phyloP scores from a whole-genome alignment of 2,113 vertebrate genomes.

The Ariopsis seemanni region DNA sequence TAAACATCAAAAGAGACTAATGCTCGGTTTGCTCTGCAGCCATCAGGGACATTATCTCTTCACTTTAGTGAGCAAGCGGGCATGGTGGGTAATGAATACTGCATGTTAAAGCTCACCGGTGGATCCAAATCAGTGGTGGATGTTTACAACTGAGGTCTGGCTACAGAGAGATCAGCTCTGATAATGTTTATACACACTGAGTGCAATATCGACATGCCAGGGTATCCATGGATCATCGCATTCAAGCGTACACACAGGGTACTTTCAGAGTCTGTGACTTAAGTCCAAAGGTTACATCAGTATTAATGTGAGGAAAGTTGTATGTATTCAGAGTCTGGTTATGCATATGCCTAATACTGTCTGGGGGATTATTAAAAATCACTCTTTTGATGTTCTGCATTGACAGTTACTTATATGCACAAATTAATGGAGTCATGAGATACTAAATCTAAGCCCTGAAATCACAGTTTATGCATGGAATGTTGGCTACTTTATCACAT shows the following conservation, averaged over 20 bases:
- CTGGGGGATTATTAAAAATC: not conserved
- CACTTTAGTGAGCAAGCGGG: conserved; percentile 7
- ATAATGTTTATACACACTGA: not conserved
- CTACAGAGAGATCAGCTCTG: not conserved
- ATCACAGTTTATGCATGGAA: not conserved
- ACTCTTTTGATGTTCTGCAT: not conserved
- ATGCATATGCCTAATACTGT: not conserved
- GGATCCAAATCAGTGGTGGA: conserved; percentile 29
- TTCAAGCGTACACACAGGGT: not conserved
- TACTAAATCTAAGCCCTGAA: not conserved
- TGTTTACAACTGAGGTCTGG: conserved; percentile 55
- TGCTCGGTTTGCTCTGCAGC: not conserved
- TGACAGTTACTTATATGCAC: too few species aligned
- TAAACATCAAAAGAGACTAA: conserved; percentile 28
- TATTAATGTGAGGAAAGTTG: not conserved
- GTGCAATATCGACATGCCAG: not conserved
- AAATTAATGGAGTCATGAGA: too few species aligned
- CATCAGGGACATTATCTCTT: conserved; percentile 20
- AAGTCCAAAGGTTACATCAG: not conserved
- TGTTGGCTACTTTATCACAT: not conserved
- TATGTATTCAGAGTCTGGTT: not conserved
- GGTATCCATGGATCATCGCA: not conserved
- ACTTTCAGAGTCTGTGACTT: not conserved
- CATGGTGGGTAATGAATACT: conserved; percentile 39
- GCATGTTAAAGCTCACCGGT: not conserved